A percentile compares a stretch with the other conserved stretches of the same genome.
phyloP scores from a whole-genome alignment of 2,113 vertebrate species.

The Poeciliopsis retropinna region DNA sequence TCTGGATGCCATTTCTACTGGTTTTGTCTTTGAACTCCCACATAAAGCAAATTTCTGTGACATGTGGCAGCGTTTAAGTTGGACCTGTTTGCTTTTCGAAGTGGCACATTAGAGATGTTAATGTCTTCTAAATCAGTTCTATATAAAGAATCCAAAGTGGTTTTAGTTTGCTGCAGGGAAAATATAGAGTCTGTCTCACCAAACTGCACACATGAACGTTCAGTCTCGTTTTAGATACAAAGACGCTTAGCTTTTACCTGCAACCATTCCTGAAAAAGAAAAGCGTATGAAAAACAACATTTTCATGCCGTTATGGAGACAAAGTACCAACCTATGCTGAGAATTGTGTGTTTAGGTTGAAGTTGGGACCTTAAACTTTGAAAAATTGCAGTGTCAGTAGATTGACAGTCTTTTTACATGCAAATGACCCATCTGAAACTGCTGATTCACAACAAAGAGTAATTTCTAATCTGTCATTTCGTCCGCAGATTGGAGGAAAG shows the following conservation, averaged over 20 bases:
- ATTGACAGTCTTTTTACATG: constrained; percentile 36
- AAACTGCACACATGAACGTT: background rate
- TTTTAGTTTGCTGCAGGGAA: background rate
- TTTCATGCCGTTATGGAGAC: background rate
- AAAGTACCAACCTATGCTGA: background rate
- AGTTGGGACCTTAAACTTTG: background rate
- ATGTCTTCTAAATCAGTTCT: background rate
- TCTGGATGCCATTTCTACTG: background rate
- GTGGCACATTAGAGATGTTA: background rate
- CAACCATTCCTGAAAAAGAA: background rate
- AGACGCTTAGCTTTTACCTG: background rate
- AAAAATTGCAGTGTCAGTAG: constrained; percentile 40
- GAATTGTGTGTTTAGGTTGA: constrained; percentile 2
- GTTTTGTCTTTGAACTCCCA: background rate
- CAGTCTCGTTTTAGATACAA: background rate
- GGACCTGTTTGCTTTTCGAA: too few relatives aligned
- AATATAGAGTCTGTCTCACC: background rate
- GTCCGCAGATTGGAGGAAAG: constrained; percentile 52
- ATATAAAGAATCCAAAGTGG: background rate
- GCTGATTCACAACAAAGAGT: constrained; percentile 45
- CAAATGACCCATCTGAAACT: constrained; percentile 47
- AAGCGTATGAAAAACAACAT: background rate
- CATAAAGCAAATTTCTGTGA: background rate
- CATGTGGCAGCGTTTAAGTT: background rate
- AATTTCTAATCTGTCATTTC: constrained; percentile 74